Evolutionary conservation across 2,888 invertebrate genomes (phyloP).

Genomic region (Exocentrus adspersus): DNA sequence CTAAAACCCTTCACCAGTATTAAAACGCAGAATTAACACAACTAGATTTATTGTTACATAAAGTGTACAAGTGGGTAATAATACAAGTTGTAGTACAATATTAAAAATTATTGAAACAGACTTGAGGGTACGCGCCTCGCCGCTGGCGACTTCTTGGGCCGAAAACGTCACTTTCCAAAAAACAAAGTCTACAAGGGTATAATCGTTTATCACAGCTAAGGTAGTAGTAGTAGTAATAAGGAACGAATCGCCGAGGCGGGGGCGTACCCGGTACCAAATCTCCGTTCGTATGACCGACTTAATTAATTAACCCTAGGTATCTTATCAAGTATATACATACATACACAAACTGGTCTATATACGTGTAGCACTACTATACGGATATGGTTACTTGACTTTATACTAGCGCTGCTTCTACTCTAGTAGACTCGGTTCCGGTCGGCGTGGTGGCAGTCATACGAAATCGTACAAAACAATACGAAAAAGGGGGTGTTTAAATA

Average conservation of each 20-base stretch:
- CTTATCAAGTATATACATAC: too few species aligned
- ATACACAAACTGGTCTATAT: constrained; percentile 4
- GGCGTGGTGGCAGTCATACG: constrained; percentile 6
- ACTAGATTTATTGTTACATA: constrained; percentile 29
- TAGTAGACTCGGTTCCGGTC: constrained; percentile 8
- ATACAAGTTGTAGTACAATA: constrained; percentile 26
- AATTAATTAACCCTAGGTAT: too few species aligned
- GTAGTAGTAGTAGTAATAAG: constrained; percentile 41
- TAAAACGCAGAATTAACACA: constrained; percentile 8
- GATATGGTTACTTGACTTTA: too few species aligned
- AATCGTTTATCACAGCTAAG: constrained; percentile 46
- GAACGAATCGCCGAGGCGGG: too few species aligned
- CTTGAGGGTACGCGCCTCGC: constrained; percentile 7
- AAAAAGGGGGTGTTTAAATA: constrained; percentile 17
- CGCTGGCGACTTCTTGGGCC: constrained; percentile 9
- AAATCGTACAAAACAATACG: constrained; percentile 10
- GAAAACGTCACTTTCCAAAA: constrained; percentile 6
- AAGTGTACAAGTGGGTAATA: constrained; percentile 28
- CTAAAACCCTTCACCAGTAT: too few species aligned
- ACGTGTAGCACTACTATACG: too few species aligned
- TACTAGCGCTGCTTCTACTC: too few species aligned
- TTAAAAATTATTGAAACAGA: constrained; percentile 24
- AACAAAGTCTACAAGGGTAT: constrained; percentile 24
- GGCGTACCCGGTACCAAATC: too few species aligned
- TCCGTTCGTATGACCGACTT: neutral